A percentile compares a stretch with the other conserved stretches of the same genome.
These are phyloP conservation scores for Diloba caeruleocephala DNA, from an alignment of 2,888 invertebrate species.

Conservation along the genomic window DNA sequence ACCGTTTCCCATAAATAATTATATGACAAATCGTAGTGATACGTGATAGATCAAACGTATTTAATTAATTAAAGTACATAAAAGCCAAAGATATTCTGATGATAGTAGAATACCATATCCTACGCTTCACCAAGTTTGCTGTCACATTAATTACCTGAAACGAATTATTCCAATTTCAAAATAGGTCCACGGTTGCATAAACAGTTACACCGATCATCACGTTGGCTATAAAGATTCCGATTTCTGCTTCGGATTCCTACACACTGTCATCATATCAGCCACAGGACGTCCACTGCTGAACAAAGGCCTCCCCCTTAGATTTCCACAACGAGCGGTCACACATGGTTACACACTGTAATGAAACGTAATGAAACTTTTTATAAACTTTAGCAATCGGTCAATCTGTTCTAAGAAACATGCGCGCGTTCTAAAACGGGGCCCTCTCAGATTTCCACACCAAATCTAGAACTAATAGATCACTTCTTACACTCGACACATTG, in stretches of 20 bases:
- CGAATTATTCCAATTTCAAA: slow-evolving; percentile 36
- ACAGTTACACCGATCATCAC: slow-evolving; percentile 37
- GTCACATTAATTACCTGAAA: slow-evolving; percentile 16
- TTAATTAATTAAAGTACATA: not conserved
- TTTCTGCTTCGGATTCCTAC: slow-evolving; percentile 45
- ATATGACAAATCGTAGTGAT: slow-evolving; percentile 20
- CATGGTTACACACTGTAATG: too few species aligned
- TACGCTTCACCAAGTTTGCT: slow-evolving; percentile 17
- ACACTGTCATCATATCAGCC: too few species aligned
- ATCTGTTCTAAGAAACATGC: slow-evolving; percentile 49
- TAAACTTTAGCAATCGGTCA: slow-evolving; percentile 39
- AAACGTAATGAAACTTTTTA: slow-evolving; percentile 54
- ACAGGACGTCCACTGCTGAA: too few species aligned
- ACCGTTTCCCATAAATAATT: slow-evolving; percentile 32
- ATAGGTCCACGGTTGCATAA: slow-evolving; percentile 32
- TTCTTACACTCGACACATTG: slow-evolving; percentile 54
- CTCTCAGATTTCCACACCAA: slow-evolving; percentile 57
- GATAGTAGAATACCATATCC: slow-evolving; percentile 10
- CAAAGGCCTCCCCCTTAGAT: too few species aligned
- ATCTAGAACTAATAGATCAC: slow-evolving; percentile 56
- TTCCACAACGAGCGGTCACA: too few species aligned
- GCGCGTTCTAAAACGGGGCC: slow-evolving; percentile 48
- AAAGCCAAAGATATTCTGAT: slow-evolving; percentile 26
- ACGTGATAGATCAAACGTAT: slow-evolving; percentile 4
- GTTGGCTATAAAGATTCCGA: slow-evolving; percentile 39